Evolutionary conservation across 1,140 invertebrate genomes (phyloP).

Genomic region (Lysiphlebus fabarum): DNA sequence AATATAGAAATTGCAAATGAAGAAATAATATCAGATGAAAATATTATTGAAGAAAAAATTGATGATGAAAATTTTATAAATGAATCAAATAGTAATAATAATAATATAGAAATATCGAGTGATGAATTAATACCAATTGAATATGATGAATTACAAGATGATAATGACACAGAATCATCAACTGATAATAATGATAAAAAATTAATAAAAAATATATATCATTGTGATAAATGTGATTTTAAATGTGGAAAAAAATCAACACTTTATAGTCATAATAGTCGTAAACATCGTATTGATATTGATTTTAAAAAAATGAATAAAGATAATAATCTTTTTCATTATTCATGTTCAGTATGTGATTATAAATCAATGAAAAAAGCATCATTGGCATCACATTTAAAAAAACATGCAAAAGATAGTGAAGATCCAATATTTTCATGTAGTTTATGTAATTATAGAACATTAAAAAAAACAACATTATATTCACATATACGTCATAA

Average conservation of each 20-base stretch:
- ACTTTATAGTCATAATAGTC: slow-evolving; percentile 44
- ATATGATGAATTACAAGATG: background rate
- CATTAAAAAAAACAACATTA: slow-evolving; percentile 39
- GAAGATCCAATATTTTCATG: slow-evolving; percentile 35
- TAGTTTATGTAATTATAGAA: slow-evolving; percentile 44
- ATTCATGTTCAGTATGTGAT: slow-evolving; percentile 43
- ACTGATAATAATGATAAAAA: slow-evolving; percentile 40
- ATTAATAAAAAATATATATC: slow-evolving; percentile 55
- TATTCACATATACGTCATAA: slow-evolving; percentile 48
- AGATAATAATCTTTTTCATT: no score
- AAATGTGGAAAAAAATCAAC: slow-evolving; percentile 43
- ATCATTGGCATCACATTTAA: slow-evolving; percentile 44
- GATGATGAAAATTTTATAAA: no score
- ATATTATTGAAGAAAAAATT: no score
- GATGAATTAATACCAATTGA: no score
- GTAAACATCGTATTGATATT: slow-evolving; percentile 46
- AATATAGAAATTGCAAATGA: no score
- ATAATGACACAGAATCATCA: background rate
- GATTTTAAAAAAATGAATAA: no score
- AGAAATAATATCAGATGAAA: no score
- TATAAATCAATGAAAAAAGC: slow-evolving; percentile 44
- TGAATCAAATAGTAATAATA: no score
- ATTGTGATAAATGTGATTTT: slow-evolving; percentile 45
- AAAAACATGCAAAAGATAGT: slow-evolving; percentile 47
- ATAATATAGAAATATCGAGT: no score